Percentiles rank a stretch among this genome's conserved stretches.
Evolutionary conservation across 2,888 invertebrate species (phyloP).

Genomic region (Drosophila bunnanda): DNA sequence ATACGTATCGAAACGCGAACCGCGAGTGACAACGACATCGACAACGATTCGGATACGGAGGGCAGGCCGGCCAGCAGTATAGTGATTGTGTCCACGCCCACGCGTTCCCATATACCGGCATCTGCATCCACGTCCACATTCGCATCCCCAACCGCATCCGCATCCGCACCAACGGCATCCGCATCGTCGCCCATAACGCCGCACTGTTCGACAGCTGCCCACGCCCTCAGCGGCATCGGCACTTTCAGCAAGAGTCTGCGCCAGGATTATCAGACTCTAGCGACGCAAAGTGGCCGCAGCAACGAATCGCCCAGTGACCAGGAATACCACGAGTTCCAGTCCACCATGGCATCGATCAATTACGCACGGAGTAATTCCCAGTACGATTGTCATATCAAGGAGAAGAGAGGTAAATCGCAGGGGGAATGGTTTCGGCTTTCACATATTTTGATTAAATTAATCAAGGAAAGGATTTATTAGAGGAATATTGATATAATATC

Average conservation of each 20-base stretch:
- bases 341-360: conserved; percentile 88
- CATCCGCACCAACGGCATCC: conserved; percentile 26
- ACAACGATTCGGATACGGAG: conserved; percentile 82
- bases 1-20: conserved; percentile 49
- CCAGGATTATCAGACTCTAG: conserved; percentile 73
- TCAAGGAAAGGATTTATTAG: neutral
- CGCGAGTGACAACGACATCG: conserved; percentile 50
- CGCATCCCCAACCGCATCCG: conserved; percentile 17
- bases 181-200: conserved; percentile 46
- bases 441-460: neutral
- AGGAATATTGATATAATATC: too few relatives aligned
- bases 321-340: conserved; percentile 86
- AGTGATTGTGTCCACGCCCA: conserved; percentile 77
- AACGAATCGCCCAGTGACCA: conserved; percentile 59
- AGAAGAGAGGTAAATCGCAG: conserved; percentile 90
- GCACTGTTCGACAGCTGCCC: conserved; percentile 33
- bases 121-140: neutral
- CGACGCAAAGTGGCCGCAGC: conserved; percentile 66
- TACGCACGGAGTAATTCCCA: conserved; percentile 92
- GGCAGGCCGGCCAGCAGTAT: conserved; percentile 79
- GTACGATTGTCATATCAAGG: conserved; percentile 94
- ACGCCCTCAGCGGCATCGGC: conserved; percentile 66
- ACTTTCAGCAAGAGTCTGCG: conserved; percentile 82
- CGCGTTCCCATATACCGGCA: conserved; percentile 63
- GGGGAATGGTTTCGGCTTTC: neutral